Conservation (phyloP, 2,888 invertebrate genomes). For the Dyspetes luteomarginatus region DNA sequence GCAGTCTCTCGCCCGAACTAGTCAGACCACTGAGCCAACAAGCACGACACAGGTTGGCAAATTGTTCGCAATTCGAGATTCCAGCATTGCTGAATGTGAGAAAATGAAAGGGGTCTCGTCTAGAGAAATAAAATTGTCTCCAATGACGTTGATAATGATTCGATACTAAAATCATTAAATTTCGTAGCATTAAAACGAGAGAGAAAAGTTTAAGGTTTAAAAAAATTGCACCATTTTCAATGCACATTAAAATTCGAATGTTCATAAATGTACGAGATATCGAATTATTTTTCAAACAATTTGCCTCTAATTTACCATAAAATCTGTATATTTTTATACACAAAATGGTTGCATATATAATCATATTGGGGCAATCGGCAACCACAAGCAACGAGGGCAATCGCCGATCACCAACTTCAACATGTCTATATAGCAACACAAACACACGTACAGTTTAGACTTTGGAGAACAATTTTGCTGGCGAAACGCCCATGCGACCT, state of each 20-base stretch:
- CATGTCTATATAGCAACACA: slow-evolving; percentile 4
- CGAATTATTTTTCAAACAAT: slow-evolving; percentile 78
- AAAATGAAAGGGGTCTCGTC: slow-evolving; percentile 21
- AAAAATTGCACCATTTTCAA: neutral
- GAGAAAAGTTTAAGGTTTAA: neutral
- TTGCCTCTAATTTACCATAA: slow-evolving; percentile 77
- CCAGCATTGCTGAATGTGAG: neutral
- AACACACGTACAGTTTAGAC: slow-evolving; percentile 20
- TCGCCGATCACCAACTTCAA: slow-evolving; percentile 53
- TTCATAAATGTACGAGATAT: slow-evolving; percentile 58
- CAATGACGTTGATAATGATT: neutral
- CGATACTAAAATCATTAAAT: neutral
- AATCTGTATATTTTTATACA: slow-evolving; percentile 37
- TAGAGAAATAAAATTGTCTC: neutral
- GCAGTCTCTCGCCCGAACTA: neutral
- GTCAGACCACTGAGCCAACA: slow-evolving; percentile 25
- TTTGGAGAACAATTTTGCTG: slow-evolving; percentile 62
- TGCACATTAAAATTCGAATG: neutral
- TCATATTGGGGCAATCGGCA: slow-evolving; percentile 37
- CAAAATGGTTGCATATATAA: too few species aligned
- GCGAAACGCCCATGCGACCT: slow-evolving; percentile 54
- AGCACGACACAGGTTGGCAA: slow-evolving; percentile 12
- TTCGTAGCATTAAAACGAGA: neutral
- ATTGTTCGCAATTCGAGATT: slow-evolving; percentile 52
- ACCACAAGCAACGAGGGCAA: slow-evolving; percentile 49